Evolutionary conservation across 2,113 vertebrate species (phyloP).

Genomic region (Sapayoa aenigma): DNA sequence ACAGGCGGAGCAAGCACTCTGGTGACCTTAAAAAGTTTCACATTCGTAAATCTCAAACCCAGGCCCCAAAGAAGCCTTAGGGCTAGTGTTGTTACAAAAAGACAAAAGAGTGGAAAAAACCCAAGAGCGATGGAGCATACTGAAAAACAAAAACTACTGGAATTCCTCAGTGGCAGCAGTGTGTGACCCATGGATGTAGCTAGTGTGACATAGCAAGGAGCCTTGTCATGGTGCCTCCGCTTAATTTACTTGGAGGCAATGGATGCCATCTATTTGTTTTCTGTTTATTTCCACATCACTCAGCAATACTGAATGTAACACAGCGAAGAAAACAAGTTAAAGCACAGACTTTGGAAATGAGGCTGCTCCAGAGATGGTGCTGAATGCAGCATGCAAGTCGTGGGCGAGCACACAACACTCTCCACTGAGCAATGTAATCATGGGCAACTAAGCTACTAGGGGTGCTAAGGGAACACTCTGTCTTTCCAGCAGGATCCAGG

Average conservation of each 20-base stretch:
- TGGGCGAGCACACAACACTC: not conserved
- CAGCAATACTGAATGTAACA: accelerated
- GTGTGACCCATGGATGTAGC: not conserved
- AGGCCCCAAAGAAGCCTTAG: not conserved
- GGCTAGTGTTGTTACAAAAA: not conserved
- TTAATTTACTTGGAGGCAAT: not conserved
- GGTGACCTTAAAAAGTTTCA: not conserved
- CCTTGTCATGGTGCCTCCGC: not conserved
- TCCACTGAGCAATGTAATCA: accelerated
- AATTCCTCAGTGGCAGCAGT: not conserved
- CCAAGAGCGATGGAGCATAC: not conserved
- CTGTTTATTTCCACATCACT: not conserved
- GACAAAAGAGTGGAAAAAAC: not conserved
- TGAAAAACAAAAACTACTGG: not conserved
- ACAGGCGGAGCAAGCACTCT: not conserved
- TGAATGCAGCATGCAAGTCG: accelerated
- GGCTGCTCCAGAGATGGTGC: not conserved
- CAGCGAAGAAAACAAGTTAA: not conserved
- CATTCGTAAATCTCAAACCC: not conserved
- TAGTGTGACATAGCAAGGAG: accelerated
- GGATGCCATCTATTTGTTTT: not conserved
- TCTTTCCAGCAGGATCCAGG: not conserved
- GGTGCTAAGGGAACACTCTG: accelerated
- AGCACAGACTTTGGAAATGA: not conserved
- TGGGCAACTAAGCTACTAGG: accelerated